These are phyloP conservation scores for Euplagia quadripunctaria DNA, from an alignment of 2,888 invertebrate species.

Conservation along the genomic window DNA sequence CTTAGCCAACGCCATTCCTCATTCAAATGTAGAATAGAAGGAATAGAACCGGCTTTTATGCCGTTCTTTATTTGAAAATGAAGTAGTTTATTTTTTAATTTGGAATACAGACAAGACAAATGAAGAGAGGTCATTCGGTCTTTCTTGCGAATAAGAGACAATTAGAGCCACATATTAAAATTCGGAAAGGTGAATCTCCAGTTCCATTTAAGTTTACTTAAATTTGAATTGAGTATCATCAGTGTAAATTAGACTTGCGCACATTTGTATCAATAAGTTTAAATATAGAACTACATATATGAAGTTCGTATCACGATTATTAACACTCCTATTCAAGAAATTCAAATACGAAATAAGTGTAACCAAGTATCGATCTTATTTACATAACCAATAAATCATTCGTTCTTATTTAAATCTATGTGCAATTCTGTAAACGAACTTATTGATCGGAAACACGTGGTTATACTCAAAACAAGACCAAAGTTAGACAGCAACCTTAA, in stretches of 20 bases:
- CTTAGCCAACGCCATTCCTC: background rate
- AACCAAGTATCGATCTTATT: background rate
- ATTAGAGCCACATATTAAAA: background rate
- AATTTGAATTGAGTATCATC: background rate
- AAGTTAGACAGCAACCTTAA: background rate
- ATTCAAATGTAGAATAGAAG: background rate
- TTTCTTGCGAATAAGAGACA: background rate
- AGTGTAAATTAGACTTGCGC: background rate
- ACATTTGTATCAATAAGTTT: background rate
- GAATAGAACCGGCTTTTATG: conserved; percentile 4
- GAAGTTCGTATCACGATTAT: background rate
- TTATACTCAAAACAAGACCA: background rate
- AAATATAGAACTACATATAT: background rate
- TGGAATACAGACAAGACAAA: background rate
- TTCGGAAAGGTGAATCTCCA: background rate
- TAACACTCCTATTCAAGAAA: background rate
- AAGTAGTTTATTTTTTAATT: background rate
- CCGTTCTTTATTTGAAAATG: conserved; percentile 12
- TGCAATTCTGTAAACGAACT: background rate
- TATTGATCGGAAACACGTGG: background rate
- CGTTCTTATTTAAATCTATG: background rate
- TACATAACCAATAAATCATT: background rate
- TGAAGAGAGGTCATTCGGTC: background rate
- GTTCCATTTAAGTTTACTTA: background rate
- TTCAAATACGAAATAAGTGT: background rate